Conservation (phyloP, 2,797 vertebrate genomes). For the Botia almorhae region DNA sequence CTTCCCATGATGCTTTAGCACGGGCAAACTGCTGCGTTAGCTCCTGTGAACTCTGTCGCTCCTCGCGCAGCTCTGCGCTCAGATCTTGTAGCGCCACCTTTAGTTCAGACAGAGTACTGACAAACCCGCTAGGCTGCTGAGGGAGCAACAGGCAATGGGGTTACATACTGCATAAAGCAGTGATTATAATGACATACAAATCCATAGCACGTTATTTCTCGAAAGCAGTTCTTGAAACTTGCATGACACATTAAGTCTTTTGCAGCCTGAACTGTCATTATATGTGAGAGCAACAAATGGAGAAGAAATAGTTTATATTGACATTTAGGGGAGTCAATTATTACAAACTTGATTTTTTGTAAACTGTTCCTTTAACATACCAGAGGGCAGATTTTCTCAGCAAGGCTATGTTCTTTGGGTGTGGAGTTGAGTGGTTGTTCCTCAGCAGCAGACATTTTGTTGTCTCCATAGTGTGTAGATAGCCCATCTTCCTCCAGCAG, state of each 20-base stretch:
- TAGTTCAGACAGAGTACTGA: slow-evolving; percentile 90
- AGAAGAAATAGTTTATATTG: not conserved
- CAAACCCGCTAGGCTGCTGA: slow-evolving; percentile 84
- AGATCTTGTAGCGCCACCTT: slow-evolving; percentile 92
- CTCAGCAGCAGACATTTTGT: slow-evolving; percentile 81
- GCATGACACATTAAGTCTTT: no score
- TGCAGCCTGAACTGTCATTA: no score
- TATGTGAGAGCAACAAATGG: not conserved
- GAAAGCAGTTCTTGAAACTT: no score
- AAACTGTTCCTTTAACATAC: slow-evolving; percentile 11
- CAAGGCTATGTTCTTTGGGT: slow-evolving; percentile 61
- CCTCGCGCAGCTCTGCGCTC: slow-evolving; percentile 89
- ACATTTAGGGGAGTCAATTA: not conserved
- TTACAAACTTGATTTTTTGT: no score
- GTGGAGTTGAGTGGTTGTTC: slow-evolving; percentile 80
- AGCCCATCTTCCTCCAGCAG: slow-evolving; percentile 91
- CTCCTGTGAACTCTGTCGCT: slow-evolving; percentile 88
- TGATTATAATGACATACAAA: not conserved
- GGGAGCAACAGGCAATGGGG: not conserved
- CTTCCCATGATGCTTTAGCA: slow-evolving; percentile 96
- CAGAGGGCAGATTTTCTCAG: slow-evolving; percentile 65
- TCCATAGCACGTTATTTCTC: not conserved
- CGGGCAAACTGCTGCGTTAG: slow-evolving; percentile 97
- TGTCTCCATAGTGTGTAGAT: slow-evolving; percentile 82
- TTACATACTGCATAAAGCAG: not conserved